Conservation (phyloP, 1,140 invertebrate species). For the Venturia canescens region DNA sequence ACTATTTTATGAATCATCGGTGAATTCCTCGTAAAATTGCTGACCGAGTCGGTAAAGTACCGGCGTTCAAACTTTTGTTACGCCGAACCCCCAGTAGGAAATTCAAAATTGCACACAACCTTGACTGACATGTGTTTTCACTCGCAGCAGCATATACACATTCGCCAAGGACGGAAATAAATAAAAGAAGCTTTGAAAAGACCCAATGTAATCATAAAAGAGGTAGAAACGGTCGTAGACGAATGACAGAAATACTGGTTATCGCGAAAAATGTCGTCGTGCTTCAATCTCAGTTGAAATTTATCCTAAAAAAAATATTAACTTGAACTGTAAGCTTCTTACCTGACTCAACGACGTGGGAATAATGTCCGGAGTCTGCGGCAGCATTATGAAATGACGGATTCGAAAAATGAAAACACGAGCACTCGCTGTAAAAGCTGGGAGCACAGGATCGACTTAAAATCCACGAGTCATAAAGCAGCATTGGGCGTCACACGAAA, state of each 20-base stretch:
- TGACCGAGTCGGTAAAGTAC: too few relatives aligned
- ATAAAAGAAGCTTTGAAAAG: too few relatives aligned
- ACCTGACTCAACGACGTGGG: slow-evolving; percentile 70
- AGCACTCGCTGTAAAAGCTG: neutral
- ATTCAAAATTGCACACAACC: too few relatives aligned
- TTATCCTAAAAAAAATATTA: neutral
- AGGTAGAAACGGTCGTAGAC: neutral
- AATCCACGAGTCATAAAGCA: slow-evolving; percentile 53
- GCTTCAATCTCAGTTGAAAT: neutral
- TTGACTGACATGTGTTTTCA: too few relatives aligned
- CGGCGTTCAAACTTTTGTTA: too few relatives aligned
- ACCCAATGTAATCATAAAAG: too few relatives aligned
- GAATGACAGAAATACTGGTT: neutral
- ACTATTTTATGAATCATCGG: too few relatives aligned
- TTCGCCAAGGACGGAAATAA: too few relatives aligned
- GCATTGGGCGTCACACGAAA: slow-evolving; percentile 47
- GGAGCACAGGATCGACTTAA: slow-evolving; percentile 46
- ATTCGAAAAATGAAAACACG: neutral
- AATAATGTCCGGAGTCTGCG: slow-evolving; percentile 72
- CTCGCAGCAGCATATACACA: too few relatives aligned
- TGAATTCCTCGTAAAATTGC: too few relatives aligned
- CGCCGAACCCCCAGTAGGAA: too few relatives aligned
- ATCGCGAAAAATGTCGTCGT: neutral
- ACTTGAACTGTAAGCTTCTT: slow-evolving; percentile 24
- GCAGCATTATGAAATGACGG: slow-evolving; percentile 63